Evolutionary conservation across 2,113 vertebrate species (phyloP), one percentile per base, ranked within the genome.

Genomic region (Myotis davidii): DNA sequence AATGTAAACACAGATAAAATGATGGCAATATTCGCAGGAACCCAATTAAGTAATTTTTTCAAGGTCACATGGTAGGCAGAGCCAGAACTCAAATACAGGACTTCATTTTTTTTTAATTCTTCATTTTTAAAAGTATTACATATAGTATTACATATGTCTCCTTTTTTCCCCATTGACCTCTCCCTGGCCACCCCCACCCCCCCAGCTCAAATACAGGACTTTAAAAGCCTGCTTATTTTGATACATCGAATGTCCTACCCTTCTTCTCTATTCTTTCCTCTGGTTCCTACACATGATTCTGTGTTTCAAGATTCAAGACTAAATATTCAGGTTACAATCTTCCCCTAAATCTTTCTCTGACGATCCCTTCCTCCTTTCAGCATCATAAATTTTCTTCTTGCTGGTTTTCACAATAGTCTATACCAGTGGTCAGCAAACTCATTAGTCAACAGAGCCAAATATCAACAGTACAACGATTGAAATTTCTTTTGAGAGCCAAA

Each of bases 221-320:
- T 88, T 29, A 69, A 91, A 79, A 69, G 48, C 23, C n/a, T 67
- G 27, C 29, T 82, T 94, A 23, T 89, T 89, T 17, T 89, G 85
- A 56, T 67, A 76, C 2, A 61, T 23, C 11, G 20, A 91, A 92
- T 1, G 56, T 27, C 9, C 64, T 56, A 20, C 23, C 56, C 70
- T 8, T 45, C 21, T 88, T 93, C 56, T 74, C 65, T 54, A 25
- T 18, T 79, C 54, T 61, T 72, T 70, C n/a, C 39, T 67, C 29
- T 77, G 32, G 23, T 64, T 86, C 69, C n/a, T 59, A 61, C 9
- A 56, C 39, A 70, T 8, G 23, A 81, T 70, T 74, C 39, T 79
- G 3, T 72, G 37, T 85, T 95, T 96, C 10, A 92, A 42, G 12
- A 42, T 10, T 34, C n/a, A 85, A 54, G 12, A 92, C 32, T 72